Base-by-base conservation (phyloP, 2,888 invertebrate genomes). In the Limnephilus auricula region DNA sequence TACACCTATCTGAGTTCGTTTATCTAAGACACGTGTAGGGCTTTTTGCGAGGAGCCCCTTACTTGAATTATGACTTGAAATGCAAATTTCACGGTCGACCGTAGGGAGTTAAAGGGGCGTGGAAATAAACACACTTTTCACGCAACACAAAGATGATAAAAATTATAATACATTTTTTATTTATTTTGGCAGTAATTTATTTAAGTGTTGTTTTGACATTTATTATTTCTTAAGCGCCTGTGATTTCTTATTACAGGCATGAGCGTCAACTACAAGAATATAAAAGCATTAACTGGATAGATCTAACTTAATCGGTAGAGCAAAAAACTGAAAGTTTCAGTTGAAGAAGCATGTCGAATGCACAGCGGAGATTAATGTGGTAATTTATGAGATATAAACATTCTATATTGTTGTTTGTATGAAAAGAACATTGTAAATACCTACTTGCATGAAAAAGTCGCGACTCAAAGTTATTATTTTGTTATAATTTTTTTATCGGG, bases 81-180 rank as follows among this genome's bases (percentile, higher is more conserved):
- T 80, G 30, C 34, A 30, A 40, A 85, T 85, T 85, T 85, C 85
- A 85, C 25, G 85, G 85, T 85, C 85, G 40, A 40, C 85, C 45
- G 15, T n/a, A 0, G 45, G 85, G 85, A 85, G 40, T 85, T n/a
- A 34, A 84, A 65, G 34, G 40, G 37, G 85, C 85, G 85, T 45
- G 30, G 65, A 65, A n/a, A n/a, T 65, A 65, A 65, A 65, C n/a
- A n/a, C n/a, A 65, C n/a, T 65, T 65, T 65, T n/a, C 65, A 65
- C 65, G 65, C 25, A 65, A 65, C 9, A 65, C 65, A 65, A 9
- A 65, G 65, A n/a, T 65, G 65, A 65, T 65, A 65, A 65, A 65
- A 25, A 65, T 65, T 65, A n/a, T 65, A 9, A 65, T n/a, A 65
- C 6, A 25, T 65, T 65, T 65, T 65, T n/a, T n/a, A n/a, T n/a